phyloP scores from a whole-genome alignment of 2,113 vertebrate genomes.

The Macrotus californicus region DNA sequence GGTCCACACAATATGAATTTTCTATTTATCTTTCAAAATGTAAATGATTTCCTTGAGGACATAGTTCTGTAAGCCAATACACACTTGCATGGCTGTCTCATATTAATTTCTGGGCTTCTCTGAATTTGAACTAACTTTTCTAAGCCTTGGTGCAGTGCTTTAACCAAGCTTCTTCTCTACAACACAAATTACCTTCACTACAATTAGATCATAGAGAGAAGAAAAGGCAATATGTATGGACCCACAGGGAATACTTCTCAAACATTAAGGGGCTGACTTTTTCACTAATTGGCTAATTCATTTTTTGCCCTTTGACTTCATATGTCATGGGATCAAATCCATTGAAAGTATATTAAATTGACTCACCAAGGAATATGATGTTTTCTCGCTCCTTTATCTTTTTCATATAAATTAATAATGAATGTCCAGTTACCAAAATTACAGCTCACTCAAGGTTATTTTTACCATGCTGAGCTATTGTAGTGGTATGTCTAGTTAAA shows the following conservation, averaged over 20 bases:
- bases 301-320: not conserved
- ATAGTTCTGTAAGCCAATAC: not conserved
- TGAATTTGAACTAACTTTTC: not conserved
- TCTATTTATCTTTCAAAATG: not conserved
- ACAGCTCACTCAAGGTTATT: constrained; percentile 43
- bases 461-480: constrained; percentile 48
- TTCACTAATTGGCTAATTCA: not conserved
- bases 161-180: not conserved
- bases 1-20: not conserved
- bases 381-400: not conserved
- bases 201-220: not conserved
- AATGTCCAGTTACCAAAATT: constrained; percentile 34
- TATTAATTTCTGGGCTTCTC: not conserved
- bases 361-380: not conserved
- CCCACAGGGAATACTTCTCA: not conserved
- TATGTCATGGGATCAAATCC: not conserved
- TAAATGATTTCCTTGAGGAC: not conserved
- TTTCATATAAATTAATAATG: constrained; percentile 41
- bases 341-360: not conserved
- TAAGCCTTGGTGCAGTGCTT: not conserved
- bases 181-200: not conserved
- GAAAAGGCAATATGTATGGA: not conserved
- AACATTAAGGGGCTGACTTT: not conserved
- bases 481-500: constrained; percentile 8
- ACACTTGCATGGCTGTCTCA: not conserved